Evolutionary conservation across 2,113 vertebrate species (phyloP).

Genomic region (Hystrix cristata): DNA sequence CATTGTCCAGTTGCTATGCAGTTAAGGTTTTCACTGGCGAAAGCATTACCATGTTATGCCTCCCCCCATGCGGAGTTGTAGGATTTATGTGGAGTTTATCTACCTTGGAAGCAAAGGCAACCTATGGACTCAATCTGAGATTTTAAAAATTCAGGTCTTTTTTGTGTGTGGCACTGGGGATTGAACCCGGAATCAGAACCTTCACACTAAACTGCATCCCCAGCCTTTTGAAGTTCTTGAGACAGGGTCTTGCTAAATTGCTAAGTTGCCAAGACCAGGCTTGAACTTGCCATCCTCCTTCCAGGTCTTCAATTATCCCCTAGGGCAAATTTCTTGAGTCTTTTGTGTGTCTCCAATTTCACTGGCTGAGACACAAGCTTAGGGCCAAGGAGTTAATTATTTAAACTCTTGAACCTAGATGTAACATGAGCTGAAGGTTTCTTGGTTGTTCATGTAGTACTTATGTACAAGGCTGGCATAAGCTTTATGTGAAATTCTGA

Average conservation of each 20-base stretch:
- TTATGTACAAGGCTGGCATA: neutral
- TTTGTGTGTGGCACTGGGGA: neutral
- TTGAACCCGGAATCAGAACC: neutral
- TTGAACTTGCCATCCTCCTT: neutral
- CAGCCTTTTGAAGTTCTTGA: neutral
- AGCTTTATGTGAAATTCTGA: neutral
- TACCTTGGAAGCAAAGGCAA: neutral
- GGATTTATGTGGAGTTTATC: neutral
- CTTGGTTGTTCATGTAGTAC: neutral
- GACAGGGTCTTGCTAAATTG: neutral
- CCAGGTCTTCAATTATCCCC: neutral
- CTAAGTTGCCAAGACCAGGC: neutral
- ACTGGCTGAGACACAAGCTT: neutral
- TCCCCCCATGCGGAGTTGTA: neutral
- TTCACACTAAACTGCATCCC: neutral
- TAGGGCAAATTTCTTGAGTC: neutral
- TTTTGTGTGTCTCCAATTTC: slow-evolving; percentile 30
- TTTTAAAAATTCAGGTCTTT: neutral
- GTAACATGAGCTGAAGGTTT: slow-evolving; percentile 34
- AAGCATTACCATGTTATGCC: neutral
- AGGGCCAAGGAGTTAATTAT: slow-evolving; percentile 15
- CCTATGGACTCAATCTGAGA: neutral
- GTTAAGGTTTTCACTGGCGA: slow-evolving; percentile 27
- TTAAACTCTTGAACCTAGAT: neutral
- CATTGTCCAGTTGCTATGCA: slow-evolving; percentile 7